phyloP scores from a whole-genome alignment of 2,113 vertebrate genomes.

The Addax nasomaculatus region DNA sequence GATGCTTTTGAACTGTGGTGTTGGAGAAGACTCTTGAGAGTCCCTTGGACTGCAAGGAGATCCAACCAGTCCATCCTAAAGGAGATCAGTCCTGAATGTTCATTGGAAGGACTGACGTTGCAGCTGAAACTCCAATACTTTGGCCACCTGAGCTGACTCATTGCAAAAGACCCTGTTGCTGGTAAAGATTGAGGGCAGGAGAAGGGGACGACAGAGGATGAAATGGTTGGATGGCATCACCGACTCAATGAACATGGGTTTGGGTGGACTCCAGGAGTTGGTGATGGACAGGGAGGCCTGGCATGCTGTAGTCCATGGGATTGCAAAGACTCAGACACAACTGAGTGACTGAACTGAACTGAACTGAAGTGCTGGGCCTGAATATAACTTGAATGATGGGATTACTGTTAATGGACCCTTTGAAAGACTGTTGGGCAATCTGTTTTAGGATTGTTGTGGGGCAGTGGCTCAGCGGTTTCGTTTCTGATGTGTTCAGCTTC shows the following conservation, averaged over 20 bases:
- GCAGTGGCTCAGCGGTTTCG: neutral
- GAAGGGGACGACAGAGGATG: neutral
- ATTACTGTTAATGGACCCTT: neutral
- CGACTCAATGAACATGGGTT: neutral
- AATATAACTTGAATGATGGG: neutral
- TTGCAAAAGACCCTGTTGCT: neutral
- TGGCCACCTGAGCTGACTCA: neutral
- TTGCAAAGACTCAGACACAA: accelerated
- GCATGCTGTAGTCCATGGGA: accelerated
- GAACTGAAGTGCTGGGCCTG: neutral
- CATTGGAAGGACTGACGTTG: neutral
- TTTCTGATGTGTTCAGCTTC: neutral
- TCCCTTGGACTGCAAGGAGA: neutral
- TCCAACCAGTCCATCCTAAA: neutral
- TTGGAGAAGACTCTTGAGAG: neutral
- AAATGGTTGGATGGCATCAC: neutral
- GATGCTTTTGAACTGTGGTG: neutral
- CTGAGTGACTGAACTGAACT: neutral
- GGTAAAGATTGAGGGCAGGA: neutral
- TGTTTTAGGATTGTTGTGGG: neutral
- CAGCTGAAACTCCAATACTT: neutral
- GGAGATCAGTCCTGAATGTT: neutral
- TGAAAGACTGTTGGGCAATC: neutral
- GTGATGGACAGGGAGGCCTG: neutral
- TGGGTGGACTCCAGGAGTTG: accelerated